These are phyloP conservation scores for Pimpla rufipes DNA, from an alignment of 2,888 invertebrate genomes.

Conservation along the genomic window DNA sequence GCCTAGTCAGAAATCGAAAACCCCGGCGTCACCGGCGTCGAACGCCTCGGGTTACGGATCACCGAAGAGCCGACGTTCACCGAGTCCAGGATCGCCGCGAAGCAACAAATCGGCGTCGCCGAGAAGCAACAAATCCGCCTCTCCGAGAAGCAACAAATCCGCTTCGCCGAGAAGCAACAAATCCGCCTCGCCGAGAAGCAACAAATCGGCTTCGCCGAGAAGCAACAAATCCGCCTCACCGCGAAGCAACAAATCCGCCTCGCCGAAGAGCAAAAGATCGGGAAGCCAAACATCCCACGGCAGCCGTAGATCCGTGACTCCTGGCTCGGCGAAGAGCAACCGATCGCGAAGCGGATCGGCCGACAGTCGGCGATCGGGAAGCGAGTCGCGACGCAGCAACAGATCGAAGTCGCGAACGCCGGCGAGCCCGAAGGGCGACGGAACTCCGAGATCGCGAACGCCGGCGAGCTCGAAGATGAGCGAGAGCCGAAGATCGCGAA, in stretches of 20 bases:
- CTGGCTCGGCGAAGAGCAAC: conserved; percentile 74
- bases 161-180: conserved; percentile 73
- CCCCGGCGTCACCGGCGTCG: conserved; percentile 75
- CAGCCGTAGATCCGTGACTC: conserved; percentile 78
- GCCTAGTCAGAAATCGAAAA: conserved; percentile 82
- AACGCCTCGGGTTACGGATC: conserved; percentile 80
- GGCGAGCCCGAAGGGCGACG: conserved; percentile 32
- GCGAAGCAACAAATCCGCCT: conserved; percentile 69
- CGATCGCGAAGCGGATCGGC: conserved; percentile 71
- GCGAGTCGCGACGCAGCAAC: conserved; percentile 70
- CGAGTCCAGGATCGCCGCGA: conserved; percentile 72
- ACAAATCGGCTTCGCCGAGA: conserved; percentile 75
- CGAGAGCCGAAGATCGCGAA: conserved; percentile 65
- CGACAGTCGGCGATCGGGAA: conserved; percentile 70
- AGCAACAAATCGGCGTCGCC: conserved; percentile 72
- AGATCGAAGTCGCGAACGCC: conserved; percentile 70
- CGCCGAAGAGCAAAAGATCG: conserved; percentile 76
- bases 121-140: conserved; percentile 75
- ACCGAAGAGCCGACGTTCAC: conserved; percentile 74
- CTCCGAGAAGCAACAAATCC: conserved; percentile 83
- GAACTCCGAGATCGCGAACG: conserved; percentile 54
- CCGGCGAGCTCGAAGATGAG: conserved; percentile 63
- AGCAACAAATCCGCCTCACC: conserved; percentile 71
- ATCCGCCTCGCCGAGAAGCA: conserved; percentile 76
- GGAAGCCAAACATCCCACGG: conserved; percentile 82